Evolutionary conservation across 1,140 invertebrate species (phyloP), one percentile per base, ranked within the genome.

Genomic region (Trypoxylus dichotomus): DNA sequence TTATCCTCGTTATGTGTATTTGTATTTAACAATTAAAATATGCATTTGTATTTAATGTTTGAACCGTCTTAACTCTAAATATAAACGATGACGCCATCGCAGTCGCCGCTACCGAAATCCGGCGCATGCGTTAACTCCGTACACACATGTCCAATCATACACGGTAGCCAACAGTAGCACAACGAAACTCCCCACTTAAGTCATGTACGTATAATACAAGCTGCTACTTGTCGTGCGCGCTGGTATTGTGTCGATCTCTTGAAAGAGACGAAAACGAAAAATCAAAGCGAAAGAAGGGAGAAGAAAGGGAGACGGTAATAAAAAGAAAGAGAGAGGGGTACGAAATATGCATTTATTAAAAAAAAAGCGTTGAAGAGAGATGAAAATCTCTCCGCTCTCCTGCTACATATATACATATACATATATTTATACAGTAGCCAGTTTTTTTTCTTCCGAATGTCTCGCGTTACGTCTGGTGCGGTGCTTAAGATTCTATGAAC

Each of bases 161-260:
- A 74, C 72, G 72, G 72, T 25, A 74, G 72, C 72, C 72, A 74
- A 74, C 21, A 89, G 85, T 79, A 91, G 90, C 80, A 90, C 90
- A 68, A 85, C 82, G 6, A 77, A 68, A 74, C 19, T 32, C 27
- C 42, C 68, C 42, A 43, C 72, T 74, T 68, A 68, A 68, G 47
- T 54, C 47, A 54, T 54, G 47, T 54, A 54, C 1, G 19, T 54
- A 54, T 54, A 54, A 54, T 54, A n/a, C 47, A 54, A 54, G 47
- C 19, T 19, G 47, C 47, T 54, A 54, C 47, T 54, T 54, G 47
- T 54, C 15, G 15, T n/a, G 13, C 15, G 47, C 47, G 47, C 19
- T n/a, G 47, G 19, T 54, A 37, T 37, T 37, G 32, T 37, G 32
- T 37, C 32, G 32, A 37, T 37, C 32, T 37, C 32, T 19, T 54